Evolutionary conservation across 2,113 vertebrate species (phyloP).

Genomic region (Hyperopisus bebe): DNA sequence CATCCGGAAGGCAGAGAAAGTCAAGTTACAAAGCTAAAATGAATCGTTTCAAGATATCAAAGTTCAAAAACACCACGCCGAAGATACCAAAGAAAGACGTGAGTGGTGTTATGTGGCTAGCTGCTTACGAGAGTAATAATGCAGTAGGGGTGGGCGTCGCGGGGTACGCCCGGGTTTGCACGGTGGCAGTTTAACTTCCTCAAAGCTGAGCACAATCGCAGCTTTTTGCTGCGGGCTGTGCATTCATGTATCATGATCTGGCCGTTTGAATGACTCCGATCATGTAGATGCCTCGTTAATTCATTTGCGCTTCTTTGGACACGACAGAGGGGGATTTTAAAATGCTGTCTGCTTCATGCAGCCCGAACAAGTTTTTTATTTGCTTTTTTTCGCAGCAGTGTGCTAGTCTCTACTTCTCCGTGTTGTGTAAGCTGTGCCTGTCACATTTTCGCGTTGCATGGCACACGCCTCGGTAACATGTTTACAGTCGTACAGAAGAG

Average conservation of each 20-base stretch:
- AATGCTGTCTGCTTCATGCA: not conserved
- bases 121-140: not conserved
- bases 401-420: not conserved
- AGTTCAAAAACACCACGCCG: slow-evolving; percentile 82
- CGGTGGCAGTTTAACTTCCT: not conserved
- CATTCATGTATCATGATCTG: not conserved
- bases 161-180: not conserved
- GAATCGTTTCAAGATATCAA: slow-evolving; percentile 87
- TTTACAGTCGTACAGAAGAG: not conserved
- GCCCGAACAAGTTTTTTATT: not conserved
- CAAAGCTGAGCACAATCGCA: not conserved
- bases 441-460: too few species aligned
- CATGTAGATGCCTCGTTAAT: not conserved
- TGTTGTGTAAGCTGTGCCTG: not conserved
- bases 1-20: slow-evolving; percentile 62
- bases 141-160: not conserved
- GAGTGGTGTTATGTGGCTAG: slow-evolving; percentile 41
- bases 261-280: not conserved
- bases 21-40: slow-evolving; percentile 52
- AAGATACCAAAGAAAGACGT: slow-evolving; percentile 76
- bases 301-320: not conserved
- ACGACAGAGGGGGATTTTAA: not conserved
- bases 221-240: not conserved
- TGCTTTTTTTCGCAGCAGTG: not conserved
- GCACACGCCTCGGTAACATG: not conserved